phyloP scores from a whole-genome alignment of 2,797 vertebrate species.

The Onychomys leucogaster region DNA sequence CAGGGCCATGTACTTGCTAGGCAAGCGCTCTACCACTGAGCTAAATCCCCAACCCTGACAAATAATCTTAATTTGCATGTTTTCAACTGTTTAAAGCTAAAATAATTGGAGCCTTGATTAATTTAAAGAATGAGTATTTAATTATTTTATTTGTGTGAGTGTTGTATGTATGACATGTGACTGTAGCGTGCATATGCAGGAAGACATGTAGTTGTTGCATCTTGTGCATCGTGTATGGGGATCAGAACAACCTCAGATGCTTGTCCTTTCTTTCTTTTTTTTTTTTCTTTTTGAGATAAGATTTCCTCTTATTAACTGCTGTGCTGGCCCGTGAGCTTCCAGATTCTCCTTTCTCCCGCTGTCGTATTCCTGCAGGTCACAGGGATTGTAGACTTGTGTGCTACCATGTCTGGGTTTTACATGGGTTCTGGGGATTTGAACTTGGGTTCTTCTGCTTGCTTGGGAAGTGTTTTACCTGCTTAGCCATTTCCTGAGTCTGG shows the following conservation, averaged over 20 bases:
- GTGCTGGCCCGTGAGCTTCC: not conserved
- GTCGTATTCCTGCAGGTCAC: not conserved
- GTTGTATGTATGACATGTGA: not conserved
- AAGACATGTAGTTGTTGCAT: not conserved
- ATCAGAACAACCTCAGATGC: not conserved
- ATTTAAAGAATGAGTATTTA: not conserved
- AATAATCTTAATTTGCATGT: not conserved
- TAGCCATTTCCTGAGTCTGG: not conserved
- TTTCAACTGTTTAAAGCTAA: constrained; percentile 11
- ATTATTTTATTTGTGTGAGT: not conserved
- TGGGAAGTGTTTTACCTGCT: not conserved
- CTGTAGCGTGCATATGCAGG: not conserved
- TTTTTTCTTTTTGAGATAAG: not conserved
- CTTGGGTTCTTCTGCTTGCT: not conserved
- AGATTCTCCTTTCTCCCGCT: not conserved
- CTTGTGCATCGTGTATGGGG: not conserved
- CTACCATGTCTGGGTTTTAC: not conserved
- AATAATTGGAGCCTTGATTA: constrained; percentile 1
- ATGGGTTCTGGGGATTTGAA: not conserved
- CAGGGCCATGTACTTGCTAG: no score
- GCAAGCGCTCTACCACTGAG: no score
- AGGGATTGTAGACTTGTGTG: no score
- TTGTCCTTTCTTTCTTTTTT: not conserved
- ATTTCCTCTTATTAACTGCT: not conserved
- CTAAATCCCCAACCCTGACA: no score